Evolutionary conservation across 2,797 vertebrate species (phyloP), one percentile per base, ranked within the genome.

Genomic region (Perodicticus potto): DNA sequence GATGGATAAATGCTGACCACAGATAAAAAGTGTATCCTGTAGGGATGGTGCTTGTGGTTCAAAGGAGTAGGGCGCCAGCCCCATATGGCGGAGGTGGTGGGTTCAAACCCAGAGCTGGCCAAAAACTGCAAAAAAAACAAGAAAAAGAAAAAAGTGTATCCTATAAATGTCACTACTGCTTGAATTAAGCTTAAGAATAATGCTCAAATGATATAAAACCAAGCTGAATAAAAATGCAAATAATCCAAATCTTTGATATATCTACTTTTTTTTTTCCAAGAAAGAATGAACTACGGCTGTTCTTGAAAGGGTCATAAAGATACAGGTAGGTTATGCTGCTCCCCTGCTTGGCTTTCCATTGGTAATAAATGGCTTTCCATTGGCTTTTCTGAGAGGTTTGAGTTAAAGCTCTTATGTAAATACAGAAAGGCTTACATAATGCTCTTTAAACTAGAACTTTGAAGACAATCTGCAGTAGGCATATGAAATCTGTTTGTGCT

Each of bases 371-470:
- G 45, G 45, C 40, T 40, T 40, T 40, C 40, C 70, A 55, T 96
- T 32, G 45, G 94, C 87, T 83, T 98, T 97, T 97, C 95, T 96
- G 87, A 91, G 96, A 91, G 93, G 93, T 92, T 91, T 96, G 94
- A 96, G 96, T 96, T 96, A 96, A 95, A 97, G 94, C 97, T 97
- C 97, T 97, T 97, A 97, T 96, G 97, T 97, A 97, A 97, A 97
- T 96, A 97, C 83, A 89, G 80, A 88, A 84, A 94, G 86, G 77
- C 86, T 98, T 97, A 96, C 96, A 96, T 97, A 97, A 97, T 96
- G 95, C 81, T 96, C 91, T 96, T 97, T 93, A 97, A 97, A 97
- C 96, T 86, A 96, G 91, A 98, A 97, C 97, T 96, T 96, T 93
- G 91, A 93, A 97, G 96, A 95, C 95, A 95, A 72, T 93, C 96